Base-by-base conservation (phyloP, 2,888 invertebrate genomes). In the Cephus runcator region DNA sequence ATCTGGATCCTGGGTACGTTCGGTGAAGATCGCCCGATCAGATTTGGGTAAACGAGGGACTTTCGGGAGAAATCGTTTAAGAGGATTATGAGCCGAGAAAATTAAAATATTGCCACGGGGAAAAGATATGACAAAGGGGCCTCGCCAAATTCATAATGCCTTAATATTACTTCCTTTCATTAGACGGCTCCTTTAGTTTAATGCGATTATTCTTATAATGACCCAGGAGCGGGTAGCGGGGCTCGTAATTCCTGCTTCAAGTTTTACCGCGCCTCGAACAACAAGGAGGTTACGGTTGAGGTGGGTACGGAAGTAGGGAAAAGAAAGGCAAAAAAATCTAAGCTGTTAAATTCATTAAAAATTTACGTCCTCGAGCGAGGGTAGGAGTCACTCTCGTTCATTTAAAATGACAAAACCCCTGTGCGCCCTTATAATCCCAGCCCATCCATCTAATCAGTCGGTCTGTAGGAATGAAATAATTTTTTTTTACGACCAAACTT, bases 311-410 rank as follows among this genome's bases (percentile, higher is more conserved):
- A 56, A 69, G 69, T 9, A 12, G 73, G 4, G 33, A 34, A 31
- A 23, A 9, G 11, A 12, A 71, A 15, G 15, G 33, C 3, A 33
- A 15, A 56, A 30, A 73, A 36, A 33, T 56, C 31, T 40, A 23
- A 73, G 34, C 82, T 79, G 82, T 83, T 83, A 81, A 84, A 87
- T 86, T 85, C 82, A 79, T 85, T 87, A 83, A 83, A 83, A 87
- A 87, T 85, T 83, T 82, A 80, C 80, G 82, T 69, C 30, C 69
- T 69, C 69, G 69, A 69, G 69, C 4, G 15, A 40, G 40, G 6
- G 40, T 2, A 6, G 15, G 6, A 40, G 40, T 40, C 40, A 40
- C 40, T 40, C 40, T 40, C 15, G 15, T 40, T 15, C 40, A 0
- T 40, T 40, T 40, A 40, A 40, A 40, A 15, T 40, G 15, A 15